Evolutionary conservation across 2,113 vertebrate species (phyloP), one percentile per base, ranked within the genome.

Genomic region (Cromileptes altivelis): DNA sequence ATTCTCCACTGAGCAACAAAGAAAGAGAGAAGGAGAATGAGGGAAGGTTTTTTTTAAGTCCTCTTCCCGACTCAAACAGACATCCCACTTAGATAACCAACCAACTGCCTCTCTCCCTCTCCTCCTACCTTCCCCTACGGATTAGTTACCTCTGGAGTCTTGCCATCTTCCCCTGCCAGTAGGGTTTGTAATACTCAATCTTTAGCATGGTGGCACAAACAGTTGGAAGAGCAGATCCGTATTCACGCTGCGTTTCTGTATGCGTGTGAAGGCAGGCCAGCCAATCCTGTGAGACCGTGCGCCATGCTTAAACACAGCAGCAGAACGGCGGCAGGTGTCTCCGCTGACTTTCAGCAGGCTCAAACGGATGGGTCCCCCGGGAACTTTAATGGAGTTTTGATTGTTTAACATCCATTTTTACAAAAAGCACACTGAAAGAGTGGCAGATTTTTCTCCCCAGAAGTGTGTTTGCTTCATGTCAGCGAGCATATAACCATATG

Each of bases 381-480:
- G 94, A 92, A 67, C 83, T 88, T 91, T 88, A 95, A 95, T 94
- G 93, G 91, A 85, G 89, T 93, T 94, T 94, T 92, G 94, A 95
- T 95, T 95, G 94, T 96, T 95, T 94, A 95, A 95, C 93, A 95
- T 94, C 93, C 92, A 89, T 92, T 95, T 94, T 90, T 91, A 91
- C 92, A 90, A 91, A 92, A 93, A 91, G 72, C 81, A 71, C 74
- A 60, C 47, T 33, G 77, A 91, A 87, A 88, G 80, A 88, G 84
- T 80, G 90, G 90, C 87, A 83, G 82, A 75, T 90, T 91, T 91
- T 81, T 69, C 53, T 57, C 77, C 82, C 89, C 61, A 73, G 81
- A 83, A 78, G 86, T 75, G 75, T 79, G 80, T 70, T 88, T 88
- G 80, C 84, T 80, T 86, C 88, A 89, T 92, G 92, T 90, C 88